A percentile compares a stretch with the other conserved stretches of the same genome.
phyloP scores from a whole-genome alignment of 2,797 vertebrate genomes.

The Bradypodion ventrale region DNA sequence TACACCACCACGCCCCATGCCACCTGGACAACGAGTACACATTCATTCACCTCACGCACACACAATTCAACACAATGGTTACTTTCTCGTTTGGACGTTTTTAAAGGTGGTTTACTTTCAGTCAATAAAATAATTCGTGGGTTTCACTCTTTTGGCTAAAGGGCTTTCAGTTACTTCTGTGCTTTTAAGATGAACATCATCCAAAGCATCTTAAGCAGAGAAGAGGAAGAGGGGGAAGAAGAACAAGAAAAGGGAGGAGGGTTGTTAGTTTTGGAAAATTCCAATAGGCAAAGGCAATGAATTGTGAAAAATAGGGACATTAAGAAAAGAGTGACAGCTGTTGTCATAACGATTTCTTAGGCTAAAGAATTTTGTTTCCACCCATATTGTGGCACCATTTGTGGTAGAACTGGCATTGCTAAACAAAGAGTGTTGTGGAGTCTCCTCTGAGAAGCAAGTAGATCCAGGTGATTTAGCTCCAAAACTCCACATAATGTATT shows the following conservation, averaged over 20 bases:
- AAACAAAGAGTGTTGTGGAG: neutral
- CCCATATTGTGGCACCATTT: neutral
- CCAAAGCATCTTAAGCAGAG: neutral
- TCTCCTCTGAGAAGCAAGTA: too few relatives aligned
- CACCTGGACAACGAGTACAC: neutral
- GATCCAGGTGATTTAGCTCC: neutral
- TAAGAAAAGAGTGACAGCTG: neutral
- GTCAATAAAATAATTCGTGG: slow-evolving; percentile 28
- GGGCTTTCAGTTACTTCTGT: slow-evolving; percentile 8
- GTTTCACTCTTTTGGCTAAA: slow-evolving; percentile 3
- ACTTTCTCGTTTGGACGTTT: neutral
- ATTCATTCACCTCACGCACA: slow-evolving; percentile 20
- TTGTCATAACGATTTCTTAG: neutral
- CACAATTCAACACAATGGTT: slow-evolving; percentile 4
- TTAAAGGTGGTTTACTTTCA: slow-evolving; percentile 17
- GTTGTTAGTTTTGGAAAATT: neutral
- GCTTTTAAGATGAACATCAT: slow-evolving; percentile 1
- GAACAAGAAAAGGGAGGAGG: neutral
- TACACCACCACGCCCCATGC: slow-evolving; percentile 18
- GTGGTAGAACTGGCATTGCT: neutral
- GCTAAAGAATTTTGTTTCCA: neutral
- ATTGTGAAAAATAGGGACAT: neutral
- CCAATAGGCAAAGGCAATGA: neutral
- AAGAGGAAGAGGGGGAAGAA: neutral
- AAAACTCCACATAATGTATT: neutral